Percentiles rank a stretch among this genome's conserved stretches.
phyloP scores from a whole-genome alignment of 1,140 invertebrate species.

The Trichogramma pretiosum region DNA sequence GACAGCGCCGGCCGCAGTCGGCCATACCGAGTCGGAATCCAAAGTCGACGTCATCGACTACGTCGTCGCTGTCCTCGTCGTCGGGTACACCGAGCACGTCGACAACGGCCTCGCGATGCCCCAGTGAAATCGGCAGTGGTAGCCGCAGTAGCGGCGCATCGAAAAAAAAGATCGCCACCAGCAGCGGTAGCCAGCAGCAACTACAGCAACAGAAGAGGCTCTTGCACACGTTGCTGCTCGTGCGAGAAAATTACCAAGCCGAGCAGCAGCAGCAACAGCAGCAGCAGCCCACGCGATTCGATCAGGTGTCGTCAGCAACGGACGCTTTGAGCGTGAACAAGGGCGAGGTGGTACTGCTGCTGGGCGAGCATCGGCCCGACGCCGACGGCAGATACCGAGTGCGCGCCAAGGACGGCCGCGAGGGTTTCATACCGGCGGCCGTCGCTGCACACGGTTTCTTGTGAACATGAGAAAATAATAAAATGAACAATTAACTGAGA shows the following conservation, averaged over 20 bases:
- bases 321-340: slow-evolving; percentile 56
- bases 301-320: slow-evolving; percentile 36
- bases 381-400: slow-evolving; percentile 79
- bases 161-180: slow-evolving; percentile 61
- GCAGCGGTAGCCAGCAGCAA: slow-evolving; percentile 48
- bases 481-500: no score
- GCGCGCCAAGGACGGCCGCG: slow-evolving; percentile 54
- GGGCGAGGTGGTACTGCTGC: slow-evolving; percentile 64
- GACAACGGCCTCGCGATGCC: background rate
- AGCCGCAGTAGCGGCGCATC: slow-evolving; percentile 40
- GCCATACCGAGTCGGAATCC: background rate
- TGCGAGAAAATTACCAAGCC: slow-evolving; percentile 56
- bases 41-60: background rate
- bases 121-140: background rate
- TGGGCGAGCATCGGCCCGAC: slow-evolving; percentile 33
- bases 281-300: no score
- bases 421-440: slow-evolving; percentile 69
- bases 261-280: no score
- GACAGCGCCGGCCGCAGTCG: background rate
- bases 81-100: background rate
- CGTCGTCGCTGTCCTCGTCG: background rate
- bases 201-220: slow-evolving; percentile 20
- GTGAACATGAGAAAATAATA: no score
- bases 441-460: slow-evolving; percentile 66
- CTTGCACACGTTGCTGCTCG: slow-evolving; percentile 58